Evolutionary conservation across 2,888 invertebrate genomes (phyloP), one percentile per base, ranked within the genome.

Genomic region (Julus scandinavius): DNA sequence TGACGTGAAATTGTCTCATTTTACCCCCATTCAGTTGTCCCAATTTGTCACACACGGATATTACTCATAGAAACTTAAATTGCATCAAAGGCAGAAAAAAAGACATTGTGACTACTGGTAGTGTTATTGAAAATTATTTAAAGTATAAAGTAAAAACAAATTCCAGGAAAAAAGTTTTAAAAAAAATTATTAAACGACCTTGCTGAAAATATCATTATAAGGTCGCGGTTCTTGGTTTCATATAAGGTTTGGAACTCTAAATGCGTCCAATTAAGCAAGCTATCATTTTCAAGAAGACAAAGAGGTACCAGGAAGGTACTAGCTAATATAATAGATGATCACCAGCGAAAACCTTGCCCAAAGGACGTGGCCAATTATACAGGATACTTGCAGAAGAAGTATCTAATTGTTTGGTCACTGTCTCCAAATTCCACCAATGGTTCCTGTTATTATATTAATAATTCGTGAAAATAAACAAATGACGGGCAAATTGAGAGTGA

Each of bases 281-380:
- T 63, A 63, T 63, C 63, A 63, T 63, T 63, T 63, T 63, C 63
- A 63, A 63, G 63, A 63, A 63, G 63, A 63, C 63, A 6, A 63
- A 20, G 20, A n/a, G 20, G 63, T 63, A 20, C 63, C 63, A 63
- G 63, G 63, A 63, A 20, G 20, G 63, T 63, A 63, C 63, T 20
- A 63, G 63, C 63, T 7, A 63, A 20, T 63, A 63, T 20, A 20
- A n/a, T n/a, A n/a, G 63, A 63, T 63, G 63, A 63, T 63, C 63
- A 20, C 20, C 20, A 20, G 20, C n/a, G 63, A 20, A 63, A 63
- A 20, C 63, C 20, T 63, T 20, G 63, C 20, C 63, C 63, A 63
- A 20, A 63, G 20, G 20, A 63, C 20, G 20, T 20, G 20, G 20
- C 20, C n/a, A 63, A 63, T 63, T 63, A 63, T 5, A 4, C 1